Base-by-base conservation (phyloP, 2,797 vertebrate species). In the Hydrophis major region DNA sequence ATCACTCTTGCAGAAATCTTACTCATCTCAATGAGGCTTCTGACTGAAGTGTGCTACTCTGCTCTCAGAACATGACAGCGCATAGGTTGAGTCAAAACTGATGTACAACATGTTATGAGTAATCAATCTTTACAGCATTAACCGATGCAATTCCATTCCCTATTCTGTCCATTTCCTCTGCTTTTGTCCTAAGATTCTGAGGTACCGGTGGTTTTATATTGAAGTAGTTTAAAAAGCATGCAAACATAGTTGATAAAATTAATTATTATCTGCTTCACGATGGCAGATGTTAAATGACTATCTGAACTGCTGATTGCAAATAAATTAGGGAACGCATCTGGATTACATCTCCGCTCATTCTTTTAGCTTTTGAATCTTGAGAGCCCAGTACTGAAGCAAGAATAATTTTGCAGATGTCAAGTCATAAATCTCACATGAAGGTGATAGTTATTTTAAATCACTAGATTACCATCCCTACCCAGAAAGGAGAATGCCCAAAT, bases 101-200 rank as follows among this genome's bases (percentile, higher is more conserved):
- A 92, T 60, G 3, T 12, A 3, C n/a, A 59, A 1, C 22, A 66
- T 56, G 91, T 57, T 89, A 63, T n/a, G 10, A 4, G 55, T 12
- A 69, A 87, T 0, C 4, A 16, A 69, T 57, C 22, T 32, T 90
- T 2, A 0, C 3, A 5, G 12, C 37, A 69, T 74, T 94, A 32
- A 89, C 57, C 37, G 12, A 37, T 25, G 55, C 18, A 14, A 59
- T 18, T 66, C 86, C 14, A 1, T 4, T 78, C 16, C 37, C 25
- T 0, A 0, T 0, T 3, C 5, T 37, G 12, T 5, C 59, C 53
- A n/a, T 74, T 11, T 0, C 12, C 28, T 22, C 2, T 47, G 89
- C 47, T 28, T 60, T 93, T 94, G 60, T 92, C 37, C 27, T 57
- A 55, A 89, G 22, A 59, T 42, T 89, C 27, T 63, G 11, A 37